Evolutionary conservation across 2,113 vertebrate genomes (phyloP), one percentile per base, ranked within the genome.

Genomic region (Lethenteron camtschaticum): DNA sequence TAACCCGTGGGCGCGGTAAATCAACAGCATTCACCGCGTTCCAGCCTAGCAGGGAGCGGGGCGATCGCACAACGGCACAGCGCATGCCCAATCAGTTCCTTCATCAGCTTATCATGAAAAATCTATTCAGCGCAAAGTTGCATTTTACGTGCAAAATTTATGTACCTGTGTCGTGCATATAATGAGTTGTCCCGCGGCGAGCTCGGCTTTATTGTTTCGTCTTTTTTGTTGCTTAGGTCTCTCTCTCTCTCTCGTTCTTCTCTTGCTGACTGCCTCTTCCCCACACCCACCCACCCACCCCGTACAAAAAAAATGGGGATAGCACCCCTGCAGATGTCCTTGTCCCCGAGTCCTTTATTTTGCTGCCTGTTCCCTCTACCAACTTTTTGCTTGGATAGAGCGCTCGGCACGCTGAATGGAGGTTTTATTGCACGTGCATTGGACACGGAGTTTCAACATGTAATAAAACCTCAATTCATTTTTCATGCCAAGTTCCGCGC

Each of bases 391-490:
- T 66, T 66, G 24, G 63, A 66, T 16, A 66, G 63, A 24, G n/a
- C n/a, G n/a, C n/a, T n/a, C 63, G 63, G 63, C 9, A 10, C 24
- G n/a, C 63, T 66, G 63, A 66, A 66, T 66, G 24, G 63, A 24
- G 63, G 24, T 66, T 66, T 66, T 66, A 66, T 66, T 16, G 63
- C 63, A 66, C n/a, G 63, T 66, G n/a, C n/a, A 66, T 66, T 66
- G 63, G 63, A 66, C 63, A 66, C 63, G 63, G 63, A 24, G 63
- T 66, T 16, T 24, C 24, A 24, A 66, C 63, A n/a, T 66, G 63
- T 24, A 66, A 24, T 66, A 66, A 66, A 66, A n/a, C n/a, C n/a
- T 24, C 63, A 66, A 66, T 66, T 66, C 63, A 66, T 66, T 66
- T 66, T 66, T 66, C 63, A 66, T 24, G 63, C 63, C 63, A n/a